Conservation (phyloP, 2,797 vertebrate species). For the Anolis apletophallus region DNA sequence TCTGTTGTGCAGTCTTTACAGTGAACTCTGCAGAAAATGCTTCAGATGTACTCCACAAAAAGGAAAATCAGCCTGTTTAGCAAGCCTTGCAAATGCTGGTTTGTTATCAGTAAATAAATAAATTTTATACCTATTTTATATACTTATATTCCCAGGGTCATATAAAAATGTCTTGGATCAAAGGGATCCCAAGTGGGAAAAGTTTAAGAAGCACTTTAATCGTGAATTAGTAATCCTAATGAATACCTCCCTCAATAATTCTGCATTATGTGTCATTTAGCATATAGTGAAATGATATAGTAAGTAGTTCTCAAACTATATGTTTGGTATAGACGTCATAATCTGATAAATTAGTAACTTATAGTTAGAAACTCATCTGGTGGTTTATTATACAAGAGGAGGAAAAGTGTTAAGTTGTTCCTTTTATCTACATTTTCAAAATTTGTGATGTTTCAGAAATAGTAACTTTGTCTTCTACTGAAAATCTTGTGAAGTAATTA, state of each 20-base stretch:
- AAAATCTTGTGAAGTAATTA: not conserved
- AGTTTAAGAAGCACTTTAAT: no score
- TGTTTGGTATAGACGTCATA: not conserved
- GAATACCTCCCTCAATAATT: not conserved
- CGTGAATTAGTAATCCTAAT: not conserved
- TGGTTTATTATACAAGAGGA: not conserved
- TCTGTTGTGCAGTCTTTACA: no score
- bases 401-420: not conserved
- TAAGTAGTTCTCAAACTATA: not conserved
- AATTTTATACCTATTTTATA: no score
- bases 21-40: no score
- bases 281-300: not conserved
- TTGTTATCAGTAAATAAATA: no score
- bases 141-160: no score
- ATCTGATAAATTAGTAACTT: not conserved
- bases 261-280: not conserved
- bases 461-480: not conserved
- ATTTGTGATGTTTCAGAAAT: not conserved
- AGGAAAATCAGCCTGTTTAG: no score
- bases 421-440: not conserved
- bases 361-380: not conserved
- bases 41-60: no score
- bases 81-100: no score
- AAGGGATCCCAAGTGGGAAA: no score
- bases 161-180: no score